Evolutionary conservation across 2,888 invertebrate species (phyloP).

Genomic region (Chrysodeixis includens): DNA sequence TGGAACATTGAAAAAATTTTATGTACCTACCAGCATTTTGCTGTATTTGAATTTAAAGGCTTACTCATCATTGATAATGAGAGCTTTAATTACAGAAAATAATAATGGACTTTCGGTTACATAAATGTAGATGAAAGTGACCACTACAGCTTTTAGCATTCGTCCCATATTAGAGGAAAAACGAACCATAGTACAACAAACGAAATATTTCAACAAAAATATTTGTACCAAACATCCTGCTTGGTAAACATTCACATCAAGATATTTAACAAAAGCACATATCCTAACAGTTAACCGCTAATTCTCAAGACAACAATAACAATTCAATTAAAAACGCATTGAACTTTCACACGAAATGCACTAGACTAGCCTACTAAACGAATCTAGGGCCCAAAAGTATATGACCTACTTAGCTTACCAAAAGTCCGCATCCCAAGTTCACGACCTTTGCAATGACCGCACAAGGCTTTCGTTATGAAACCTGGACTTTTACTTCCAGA

Average conservation of each 20-base stretch:
- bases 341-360: constrained; percentile 45
- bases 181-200: too few relatives aligned
- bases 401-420: constrained; percentile 26
- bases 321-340: constrained; percentile 46
- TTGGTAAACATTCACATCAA: background rate
- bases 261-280: constrained; percentile 6
- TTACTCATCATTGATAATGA: too few relatives aligned
- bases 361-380: constrained; percentile 25
- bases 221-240: background rate
- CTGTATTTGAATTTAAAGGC: too few relatives aligned
- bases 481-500: constrained; percentile 86
- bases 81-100: too few relatives aligned
- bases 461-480: constrained; percentile 83
- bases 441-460: constrained; percentile 76
- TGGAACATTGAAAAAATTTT: background rate
- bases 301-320: constrained; percentile 40
- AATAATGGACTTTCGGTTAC: too few relatives aligned
- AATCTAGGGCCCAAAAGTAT: constrained; percentile 13
- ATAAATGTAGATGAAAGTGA: too few relatives aligned
- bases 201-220: background rate
- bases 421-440: constrained; percentile 58
- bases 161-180: too few relatives aligned
- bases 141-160: too few relatives aligned
- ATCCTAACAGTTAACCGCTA: constrained; percentile 21
- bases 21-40: background rate